These are phyloP conservation scores for Piprites chloris DNA, from an alignment of 2,113 vertebrate species.

Conservation along the genomic window DNA sequence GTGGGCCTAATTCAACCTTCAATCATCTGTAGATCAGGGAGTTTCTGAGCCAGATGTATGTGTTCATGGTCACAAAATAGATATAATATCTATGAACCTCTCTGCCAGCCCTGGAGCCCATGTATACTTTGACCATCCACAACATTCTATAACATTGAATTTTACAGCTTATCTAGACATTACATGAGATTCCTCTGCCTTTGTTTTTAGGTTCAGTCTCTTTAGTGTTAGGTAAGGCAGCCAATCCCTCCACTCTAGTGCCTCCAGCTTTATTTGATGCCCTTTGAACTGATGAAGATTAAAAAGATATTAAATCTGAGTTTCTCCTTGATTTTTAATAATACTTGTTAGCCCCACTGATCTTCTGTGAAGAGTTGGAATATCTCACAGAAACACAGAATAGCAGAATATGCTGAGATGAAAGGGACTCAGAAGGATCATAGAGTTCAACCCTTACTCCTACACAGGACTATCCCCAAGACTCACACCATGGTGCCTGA, in stretches of 20 bases:
- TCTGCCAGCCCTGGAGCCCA: background rate
- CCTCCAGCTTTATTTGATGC: background rate
- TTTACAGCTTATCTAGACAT: background rate
- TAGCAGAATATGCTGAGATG: background rate
- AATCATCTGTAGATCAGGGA: background rate
- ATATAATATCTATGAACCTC: background rate
- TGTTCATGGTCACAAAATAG: fast-evolving
- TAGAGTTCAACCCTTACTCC: background rate
- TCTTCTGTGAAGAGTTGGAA: background rate
- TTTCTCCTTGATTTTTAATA: background rate
- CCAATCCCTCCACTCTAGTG: background rate
- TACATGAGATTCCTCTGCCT: background rate
- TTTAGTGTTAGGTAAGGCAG: background rate
- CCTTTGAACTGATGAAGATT: background rate
- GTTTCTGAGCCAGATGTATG: background rate
- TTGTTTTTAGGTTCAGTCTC: background rate
- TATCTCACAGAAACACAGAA: background rate
- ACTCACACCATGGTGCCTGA: background rate
- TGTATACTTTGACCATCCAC: background rate
- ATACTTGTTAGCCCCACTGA: background rate
- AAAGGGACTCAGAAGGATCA: background rate
- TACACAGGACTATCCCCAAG: background rate
- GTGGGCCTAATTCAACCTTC: background rate
- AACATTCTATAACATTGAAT: background rate
- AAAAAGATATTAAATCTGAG: background rate